These are phyloP conservation scores for Gasterosteus aculeatus DNA, from an alignment of 2,113 vertebrate species.

Conservation along the genomic window DNA sequence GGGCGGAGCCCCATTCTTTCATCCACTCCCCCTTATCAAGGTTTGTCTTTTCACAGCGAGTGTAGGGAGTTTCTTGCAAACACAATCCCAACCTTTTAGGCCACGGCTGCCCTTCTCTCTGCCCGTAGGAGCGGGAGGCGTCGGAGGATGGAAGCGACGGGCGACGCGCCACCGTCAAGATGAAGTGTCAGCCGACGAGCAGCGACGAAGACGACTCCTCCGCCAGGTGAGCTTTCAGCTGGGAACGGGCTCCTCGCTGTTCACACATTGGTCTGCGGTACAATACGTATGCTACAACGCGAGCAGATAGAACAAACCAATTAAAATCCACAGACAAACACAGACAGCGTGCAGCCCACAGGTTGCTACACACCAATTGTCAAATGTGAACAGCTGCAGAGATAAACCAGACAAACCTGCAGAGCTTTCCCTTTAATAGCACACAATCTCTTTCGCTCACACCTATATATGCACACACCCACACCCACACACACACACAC, in stretches of 20 bases:
- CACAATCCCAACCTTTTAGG: neutral
- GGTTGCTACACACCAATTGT: conserved; percentile 50
- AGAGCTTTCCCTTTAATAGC: conserved; percentile 37
- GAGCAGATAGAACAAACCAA: neutral
- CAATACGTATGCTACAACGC: neutral
- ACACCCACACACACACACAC: neutral
- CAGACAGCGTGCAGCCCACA: neutral
- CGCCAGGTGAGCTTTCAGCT: conserved; percentile 64
- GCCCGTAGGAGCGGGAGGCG: conserved; percentile 62
- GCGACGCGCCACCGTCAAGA: conserved; percentile 4
- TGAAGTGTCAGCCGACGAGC: conserved; percentile 41
- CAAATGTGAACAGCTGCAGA: conserved; percentile 52
- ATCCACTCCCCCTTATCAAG: conserved; percentile 49
- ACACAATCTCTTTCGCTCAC: neutral
- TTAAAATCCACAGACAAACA: neutral
- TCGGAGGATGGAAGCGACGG: conserved; percentile 39
- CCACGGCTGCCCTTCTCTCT: conserved; percentile 9
- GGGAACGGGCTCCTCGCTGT: neutral
- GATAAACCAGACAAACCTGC: conserved; percentile 71
- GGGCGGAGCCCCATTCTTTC: conserved; percentile 53
- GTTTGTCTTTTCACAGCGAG: conserved; percentile 34
- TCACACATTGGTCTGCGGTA: neutral
- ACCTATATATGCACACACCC: neutral
- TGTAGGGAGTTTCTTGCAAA: neutral
- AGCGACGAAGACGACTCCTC: conserved; percentile 49